These are phyloP conservation scores for Cladorhizidae sp. DNA, from an alignment of 37 sponge, comb jelly and placozoan genomes.

Conservation along the genomic window DNA sequence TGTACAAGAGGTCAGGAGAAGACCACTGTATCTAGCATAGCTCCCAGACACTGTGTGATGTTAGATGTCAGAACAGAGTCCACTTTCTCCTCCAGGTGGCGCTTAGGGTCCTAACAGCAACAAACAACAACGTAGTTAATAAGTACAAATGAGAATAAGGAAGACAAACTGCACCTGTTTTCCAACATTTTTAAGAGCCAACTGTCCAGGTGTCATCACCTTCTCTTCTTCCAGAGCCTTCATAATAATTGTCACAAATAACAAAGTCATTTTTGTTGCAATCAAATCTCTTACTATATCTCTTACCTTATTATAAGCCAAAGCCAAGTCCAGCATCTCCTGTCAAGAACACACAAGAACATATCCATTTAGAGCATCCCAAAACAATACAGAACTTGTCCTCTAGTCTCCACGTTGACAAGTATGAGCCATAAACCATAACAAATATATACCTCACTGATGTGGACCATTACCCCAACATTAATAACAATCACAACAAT, in stretches of 20 bases:
- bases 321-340: conserved; percentile 95
- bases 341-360: conserved; percentile 11
- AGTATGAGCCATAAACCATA: no score
- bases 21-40: conserved; percentile 98
- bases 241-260: background rate
- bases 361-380: no score
- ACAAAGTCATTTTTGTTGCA: background rate
- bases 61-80: conserved; percentile 91
- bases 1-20: conserved; percentile 63
- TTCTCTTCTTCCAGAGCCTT: conserved; percentile 92
- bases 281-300: background rate
- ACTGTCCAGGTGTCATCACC: conserved; percentile 90
- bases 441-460: no score
- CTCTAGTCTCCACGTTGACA: no score
- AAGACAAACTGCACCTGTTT: conserved; percentile 72
- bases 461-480: no score
- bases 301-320: conserved; percentile 85
- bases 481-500: no score
- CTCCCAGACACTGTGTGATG: conserved; percentile 94
- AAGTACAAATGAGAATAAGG: background rate
- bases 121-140: background rate
- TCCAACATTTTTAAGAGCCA: conserved; percentile 96
- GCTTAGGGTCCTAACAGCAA: conserved; percentile 86
- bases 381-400: no score
- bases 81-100: conserved; percentile 97